Evolutionary conservation across 2,888 invertebrate species (phyloP).

Genomic region (Adelphocoris suturalis): DNA sequence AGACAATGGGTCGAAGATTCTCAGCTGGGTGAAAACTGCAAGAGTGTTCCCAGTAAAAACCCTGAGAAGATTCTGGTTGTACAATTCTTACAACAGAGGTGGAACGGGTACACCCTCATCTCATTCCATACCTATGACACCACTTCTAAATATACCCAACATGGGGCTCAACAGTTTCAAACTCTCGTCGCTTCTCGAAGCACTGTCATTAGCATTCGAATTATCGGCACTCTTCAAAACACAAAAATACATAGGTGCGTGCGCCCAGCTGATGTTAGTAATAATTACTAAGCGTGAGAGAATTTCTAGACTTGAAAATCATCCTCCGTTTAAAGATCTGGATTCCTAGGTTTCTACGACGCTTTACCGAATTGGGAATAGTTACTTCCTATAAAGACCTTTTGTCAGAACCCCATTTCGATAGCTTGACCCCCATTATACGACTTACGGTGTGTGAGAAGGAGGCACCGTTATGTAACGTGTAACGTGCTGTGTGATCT

Average conservation of each 20-base stretch:
- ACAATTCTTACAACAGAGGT: conserved; percentile 58
- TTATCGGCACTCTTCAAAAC: conserved; percentile 29
- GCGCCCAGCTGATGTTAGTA: background rate
- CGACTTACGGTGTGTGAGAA: no score
- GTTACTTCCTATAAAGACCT: no score
- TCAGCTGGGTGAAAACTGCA: conserved; percentile 64
- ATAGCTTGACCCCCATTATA: no score
- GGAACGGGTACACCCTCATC: conserved; percentile 25
- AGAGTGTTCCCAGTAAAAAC: conserved; percentile 41
- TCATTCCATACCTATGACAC: conserved; percentile 53
- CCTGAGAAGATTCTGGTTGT: conserved; percentile 53
- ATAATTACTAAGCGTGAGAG: background rate
- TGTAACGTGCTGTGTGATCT: no score
- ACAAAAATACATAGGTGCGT: conserved; percentile 6
- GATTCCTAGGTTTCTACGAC: no score
- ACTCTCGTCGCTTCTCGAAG: background rate
- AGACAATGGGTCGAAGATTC: conserved; percentile 61
- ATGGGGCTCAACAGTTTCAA: background rate
- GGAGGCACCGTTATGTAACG: no score
- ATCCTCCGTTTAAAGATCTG: no score
- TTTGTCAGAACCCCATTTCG: no score
- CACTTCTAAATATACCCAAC: conserved; percentile 62
- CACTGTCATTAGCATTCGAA: conserved; percentile 37
- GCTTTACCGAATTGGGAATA: no score
- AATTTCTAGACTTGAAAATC: background rate